Percentiles rank a stretch among this genome's conserved stretches.
Evolutionary conservation across 2,888 invertebrate species (phyloP).

Genomic region (Meloe dianella): DNA sequence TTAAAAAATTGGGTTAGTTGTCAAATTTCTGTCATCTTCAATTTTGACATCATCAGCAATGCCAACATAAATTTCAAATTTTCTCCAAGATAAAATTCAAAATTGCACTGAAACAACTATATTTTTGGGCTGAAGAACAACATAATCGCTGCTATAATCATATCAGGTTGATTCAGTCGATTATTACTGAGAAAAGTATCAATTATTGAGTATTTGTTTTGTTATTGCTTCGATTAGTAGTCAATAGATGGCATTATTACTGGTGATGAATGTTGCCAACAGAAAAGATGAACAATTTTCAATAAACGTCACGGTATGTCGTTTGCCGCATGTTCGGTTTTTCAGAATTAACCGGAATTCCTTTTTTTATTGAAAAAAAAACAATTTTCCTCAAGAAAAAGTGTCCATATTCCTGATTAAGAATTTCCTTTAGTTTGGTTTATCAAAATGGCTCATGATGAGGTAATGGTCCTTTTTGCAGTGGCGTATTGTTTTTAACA

Average conservation of each 20-base stretch:
- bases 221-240: too few relatives aligned
- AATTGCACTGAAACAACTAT: too few relatives aligned
- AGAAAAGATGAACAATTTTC: not conserved
- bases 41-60: not conserved
- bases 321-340: not conserved
- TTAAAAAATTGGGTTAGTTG: not conserved
- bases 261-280: not conserved
- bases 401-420: not conserved
- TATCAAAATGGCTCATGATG: slow-evolving; percentile 70
- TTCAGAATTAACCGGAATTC: not conserved
- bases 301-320: slow-evolving; percentile 4
- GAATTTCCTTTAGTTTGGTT: too few relatives aligned
- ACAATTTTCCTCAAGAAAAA: not conserved
- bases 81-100: too few relatives aligned
- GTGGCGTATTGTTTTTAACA: slow-evolving; percentile 38
- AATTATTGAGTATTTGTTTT: too few relatives aligned
- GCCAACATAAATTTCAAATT: not conserved
- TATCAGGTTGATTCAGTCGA: too few relatives aligned
- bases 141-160: too few relatives aligned
- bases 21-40: not conserved
- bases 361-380: not conserved
- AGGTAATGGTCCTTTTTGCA: slow-evolving; percentile 69
- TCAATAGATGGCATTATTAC: not conserved
- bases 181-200: too few relatives aligned
- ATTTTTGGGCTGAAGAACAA: too few relatives aligned